These are phyloP conservation scores for Ptilorrhoa leucosticta DNA, from an alignment of 2,113 vertebrate genomes.

Conservation along the genomic window DNA sequence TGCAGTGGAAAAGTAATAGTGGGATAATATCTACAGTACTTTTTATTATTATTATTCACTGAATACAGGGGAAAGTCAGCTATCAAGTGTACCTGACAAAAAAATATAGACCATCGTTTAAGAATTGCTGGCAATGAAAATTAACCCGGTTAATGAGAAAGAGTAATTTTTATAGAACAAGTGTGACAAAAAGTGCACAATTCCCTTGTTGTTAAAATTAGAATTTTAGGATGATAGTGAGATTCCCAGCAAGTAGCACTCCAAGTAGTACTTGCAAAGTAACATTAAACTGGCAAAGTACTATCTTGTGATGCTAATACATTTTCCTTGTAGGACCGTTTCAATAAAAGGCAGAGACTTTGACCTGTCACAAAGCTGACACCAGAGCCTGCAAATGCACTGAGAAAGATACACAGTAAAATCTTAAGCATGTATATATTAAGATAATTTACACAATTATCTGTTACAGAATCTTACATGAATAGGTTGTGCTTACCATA, in stretches of 20 bases:
- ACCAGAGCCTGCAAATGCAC: background rate
- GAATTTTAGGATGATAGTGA: background rate
- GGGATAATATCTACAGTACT: background rate
- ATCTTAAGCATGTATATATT: background rate
- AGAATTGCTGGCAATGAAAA: background rate
- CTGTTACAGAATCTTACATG: background rate
- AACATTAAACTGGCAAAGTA: background rate
- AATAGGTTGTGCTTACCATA: background rate
- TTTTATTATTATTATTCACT: background rate
- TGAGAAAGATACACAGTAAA: background rate
- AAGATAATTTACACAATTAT: background rate
- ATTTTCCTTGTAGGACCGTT: background rate
- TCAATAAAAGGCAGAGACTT: background rate
- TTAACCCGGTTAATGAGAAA: background rate
- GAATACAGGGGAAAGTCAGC: background rate
- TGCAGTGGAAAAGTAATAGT: background rate
- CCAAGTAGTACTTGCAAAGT: background rate
- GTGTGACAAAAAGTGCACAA: background rate
- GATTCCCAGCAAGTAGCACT: background rate
- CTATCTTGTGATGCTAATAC: background rate
- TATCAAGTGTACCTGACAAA: background rate
- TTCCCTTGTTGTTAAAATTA: background rate
- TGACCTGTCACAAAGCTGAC: background rate
- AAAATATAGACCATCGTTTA: background rate
- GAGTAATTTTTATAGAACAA: background rate